Base-by-base conservation (phyloP, 2,888 invertebrate genomes). In the Phortica magna region DNA sequence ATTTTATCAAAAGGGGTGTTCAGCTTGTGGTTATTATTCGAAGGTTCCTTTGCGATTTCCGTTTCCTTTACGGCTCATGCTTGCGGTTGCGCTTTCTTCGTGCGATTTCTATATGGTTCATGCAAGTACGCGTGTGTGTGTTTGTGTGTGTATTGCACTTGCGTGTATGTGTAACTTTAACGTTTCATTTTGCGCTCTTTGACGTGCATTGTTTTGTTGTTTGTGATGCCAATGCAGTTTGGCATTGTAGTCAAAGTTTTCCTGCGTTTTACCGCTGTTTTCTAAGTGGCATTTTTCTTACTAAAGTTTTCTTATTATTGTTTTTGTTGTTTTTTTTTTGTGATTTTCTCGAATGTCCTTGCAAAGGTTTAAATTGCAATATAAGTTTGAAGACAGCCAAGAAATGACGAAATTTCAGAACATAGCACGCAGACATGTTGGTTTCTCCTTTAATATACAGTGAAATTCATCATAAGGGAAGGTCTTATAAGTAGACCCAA, bases 21-120 rank as follows among this genome's bases (percentile, higher is more conserved):
- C 19, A 22, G 61, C 61, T 71, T 71, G 31, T 55, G n/a, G 70
- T 71, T 53, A 22, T 39, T 41, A 31, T 55, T 39, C 53, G 55
- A 71, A 71, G 70, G 70, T 71, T 71, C 70, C 42, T 39, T 71
- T 71, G 39, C 70, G 31, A 71, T 71, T 53, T 71, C 70, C 70
- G 14, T 71, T 55, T 71, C 70, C 70, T 42, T 19, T 48, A 19
- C 48, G 53, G 53, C 70, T 71, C 31, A 31, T 55, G 53, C 53
- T 53, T 70, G 70, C 17, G 70, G 70, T 70, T 70, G 48, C 70
- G 7, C 70, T 39, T 22, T 19, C 61, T 17, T 7, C 14, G 3
- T 55, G 55, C 1, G n/a, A 4, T 4, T 31, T 4, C 31, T 31
- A 31, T 31, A 31, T 4, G 2, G 31, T 31, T 3, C 64, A 22